These are phyloP conservation scores for Diglossa cyanea DNA, from an alignment of 2,797 vertebrate species.

Conservation along the genomic window DNA sequence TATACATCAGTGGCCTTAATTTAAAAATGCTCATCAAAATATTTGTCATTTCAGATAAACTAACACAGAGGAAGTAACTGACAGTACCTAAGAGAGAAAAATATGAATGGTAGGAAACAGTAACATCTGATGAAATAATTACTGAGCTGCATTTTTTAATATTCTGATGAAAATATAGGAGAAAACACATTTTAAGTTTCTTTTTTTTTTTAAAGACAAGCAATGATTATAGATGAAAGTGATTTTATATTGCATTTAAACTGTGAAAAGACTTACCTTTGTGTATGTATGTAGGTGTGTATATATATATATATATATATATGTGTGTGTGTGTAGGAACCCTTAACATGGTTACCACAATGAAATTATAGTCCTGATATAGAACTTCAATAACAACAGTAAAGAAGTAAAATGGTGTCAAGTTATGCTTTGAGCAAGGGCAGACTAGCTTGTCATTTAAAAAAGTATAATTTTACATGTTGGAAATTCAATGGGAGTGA, in stretches of 20 bases:
- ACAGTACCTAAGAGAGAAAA: not conserved
- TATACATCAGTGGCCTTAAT: not conserved
- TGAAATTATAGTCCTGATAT: not conserved
- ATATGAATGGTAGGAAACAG: not conserved
- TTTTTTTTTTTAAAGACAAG: not conserved
- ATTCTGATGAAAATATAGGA: not conserved
- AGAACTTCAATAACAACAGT: not conserved
- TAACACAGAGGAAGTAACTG: not conserved
- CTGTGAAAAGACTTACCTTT: not conserved
- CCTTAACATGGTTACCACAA: not conserved
- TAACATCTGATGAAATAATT: not conserved
- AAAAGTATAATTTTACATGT: not conserved
- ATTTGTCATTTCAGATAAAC: not conserved
- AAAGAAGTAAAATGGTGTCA: not conserved
- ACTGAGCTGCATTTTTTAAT: fast-evolving
- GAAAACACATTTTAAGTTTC: not conserved
- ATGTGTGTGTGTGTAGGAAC: not conserved
- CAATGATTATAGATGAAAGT: not conserved
- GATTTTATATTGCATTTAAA: not conserved
- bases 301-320: fast-evolving
- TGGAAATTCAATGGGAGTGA: not conserved
- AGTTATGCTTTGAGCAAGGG: not conserved
- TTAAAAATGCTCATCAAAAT: not conserved
- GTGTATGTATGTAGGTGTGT: not conserved
- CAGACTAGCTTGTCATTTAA: not conserved